Conservation (phyloP, 2,888 invertebrate genomes). For the Ormyrus labotus region DNA sequence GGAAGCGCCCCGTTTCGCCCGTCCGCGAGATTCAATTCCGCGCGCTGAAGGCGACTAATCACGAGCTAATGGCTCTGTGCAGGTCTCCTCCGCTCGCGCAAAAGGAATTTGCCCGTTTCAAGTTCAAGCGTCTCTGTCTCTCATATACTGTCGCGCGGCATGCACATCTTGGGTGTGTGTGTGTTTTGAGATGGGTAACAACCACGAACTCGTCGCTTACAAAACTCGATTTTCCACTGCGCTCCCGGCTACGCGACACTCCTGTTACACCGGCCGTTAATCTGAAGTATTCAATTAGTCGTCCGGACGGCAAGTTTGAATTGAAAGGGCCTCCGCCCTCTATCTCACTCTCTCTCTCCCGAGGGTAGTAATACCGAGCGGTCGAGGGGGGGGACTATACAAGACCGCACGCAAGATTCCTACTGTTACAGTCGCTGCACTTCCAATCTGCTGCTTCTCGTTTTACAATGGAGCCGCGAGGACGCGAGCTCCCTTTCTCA, state of each 20-base stretch:
- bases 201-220: conserved; percentile 15
- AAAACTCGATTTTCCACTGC: conserved; percentile 38
- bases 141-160: too few relatives aligned
- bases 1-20: neutral
- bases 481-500: too few relatives aligned
- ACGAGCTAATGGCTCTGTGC: neutral
- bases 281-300: conserved; percentile 54
- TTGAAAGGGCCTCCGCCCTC: conserved; percentile 22
- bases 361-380: neutral
- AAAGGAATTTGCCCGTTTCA: neutral
- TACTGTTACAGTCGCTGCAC: conserved; percentile 17
- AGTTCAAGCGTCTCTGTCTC: too few relatives aligned
- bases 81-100: neutral
- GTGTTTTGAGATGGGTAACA: neutral
- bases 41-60: conserved; percentile 4
- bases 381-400: neutral
- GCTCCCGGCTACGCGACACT: conserved; percentile 10
- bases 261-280: conserved; percentile 36
- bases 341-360: too few relatives aligned
- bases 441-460: conserved; percentile 34
- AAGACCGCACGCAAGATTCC: conserved; percentile 33
- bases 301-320: conserved; percentile 18
- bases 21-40: neutral
- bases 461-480: conserved; percentile 26
- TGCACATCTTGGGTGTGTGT: too few relatives aligned